Evolutionary conservation across 2,888 invertebrate species (phyloP), one percentile per base, ranked within the genome.

Genomic region (Ernsta delagoae): DNA sequence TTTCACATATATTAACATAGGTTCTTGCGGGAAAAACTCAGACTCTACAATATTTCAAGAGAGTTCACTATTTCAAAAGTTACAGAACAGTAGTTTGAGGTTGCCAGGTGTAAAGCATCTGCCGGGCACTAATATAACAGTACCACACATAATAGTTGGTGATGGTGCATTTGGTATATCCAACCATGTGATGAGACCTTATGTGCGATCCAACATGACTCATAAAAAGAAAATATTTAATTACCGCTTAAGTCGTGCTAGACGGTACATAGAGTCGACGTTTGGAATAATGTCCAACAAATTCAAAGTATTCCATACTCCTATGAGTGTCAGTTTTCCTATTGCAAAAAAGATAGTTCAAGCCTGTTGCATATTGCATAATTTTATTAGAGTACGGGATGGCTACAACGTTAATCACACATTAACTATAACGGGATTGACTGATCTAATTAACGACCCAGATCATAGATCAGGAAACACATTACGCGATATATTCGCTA

Each of bases 281-380:
- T 73, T 71, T 71, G 71, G 77, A 59, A 77, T 77, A 70, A 75
- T 80, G 77, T 75, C 77, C 65, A 79, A 79, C 73, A 79, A 79
- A 60, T 79, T 77, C 72, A 74, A 75, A 78, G 73, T 75, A 67
- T 79, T 76, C 73, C 77, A 76, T 73, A 74, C 71, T 62, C 74
- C 74, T 71, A 74, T 77, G 56, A 73, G 71, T 74, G 75, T 72
- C 36, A 60, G 73, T 72, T 74, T 75, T 67, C 31, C 72, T 69
- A 64, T 73, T 71, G 31, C 75, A 72, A 75, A 72, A 69, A 76
- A 75, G 43, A 77, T 78, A 53, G 75, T 77, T 56, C 74, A 75
- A 75, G 74, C 74, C 45, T 48, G 45, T 48, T 48, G 45, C 45
- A 48, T 48, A 48, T 48, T 48, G 45, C 45, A 48, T 48, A 48